Percentiles rank a stretch among this genome's conserved stretches.
Evolutionary conservation across 2,888 invertebrate species (phyloP).

Genomic region (Pristionchus exspectatus): DNA sequence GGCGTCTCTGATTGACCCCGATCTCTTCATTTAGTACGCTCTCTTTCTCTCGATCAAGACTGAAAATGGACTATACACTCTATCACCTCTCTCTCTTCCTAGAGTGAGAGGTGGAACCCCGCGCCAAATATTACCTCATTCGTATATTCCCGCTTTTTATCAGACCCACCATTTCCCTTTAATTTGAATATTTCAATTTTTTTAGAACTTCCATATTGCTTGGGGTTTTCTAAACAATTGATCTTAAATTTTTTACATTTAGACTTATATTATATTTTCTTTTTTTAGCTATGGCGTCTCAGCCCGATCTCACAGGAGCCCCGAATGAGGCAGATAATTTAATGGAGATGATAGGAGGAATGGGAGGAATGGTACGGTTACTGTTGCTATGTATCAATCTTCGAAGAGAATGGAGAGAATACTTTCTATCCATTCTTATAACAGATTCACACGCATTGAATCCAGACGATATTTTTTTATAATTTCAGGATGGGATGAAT

Average conservation of each 20-base stretch:
- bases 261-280: neutral
- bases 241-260: neutral
- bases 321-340: neutral
- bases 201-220: too few relatives aligned
- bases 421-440: neutral
- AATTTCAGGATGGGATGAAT: conserved; percentile 43
- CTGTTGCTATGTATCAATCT: neutral
- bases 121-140: neutral
- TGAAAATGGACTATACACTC: conserved; percentile 30
- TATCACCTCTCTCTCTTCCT: neutral
- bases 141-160: neutral
- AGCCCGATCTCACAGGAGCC: neutral
- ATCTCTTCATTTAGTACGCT: neutral
- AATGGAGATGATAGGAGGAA: conserved; percentile 9
- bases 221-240: neutral
- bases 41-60: conserved; percentile 9
- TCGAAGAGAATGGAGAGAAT: neutral
- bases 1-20: conserved; percentile 7
- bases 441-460: neutral
- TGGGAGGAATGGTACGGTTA: neutral
- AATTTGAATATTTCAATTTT: neutral
- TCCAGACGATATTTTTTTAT: neutral
- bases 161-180: neutral
- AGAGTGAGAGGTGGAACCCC: neutral
- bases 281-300: neutral